Evolutionary conservation across 2,888 invertebrate species (phyloP), one percentile per base, ranked within the genome.

Genomic region (Dromius quadrimaculatus): DNA sequence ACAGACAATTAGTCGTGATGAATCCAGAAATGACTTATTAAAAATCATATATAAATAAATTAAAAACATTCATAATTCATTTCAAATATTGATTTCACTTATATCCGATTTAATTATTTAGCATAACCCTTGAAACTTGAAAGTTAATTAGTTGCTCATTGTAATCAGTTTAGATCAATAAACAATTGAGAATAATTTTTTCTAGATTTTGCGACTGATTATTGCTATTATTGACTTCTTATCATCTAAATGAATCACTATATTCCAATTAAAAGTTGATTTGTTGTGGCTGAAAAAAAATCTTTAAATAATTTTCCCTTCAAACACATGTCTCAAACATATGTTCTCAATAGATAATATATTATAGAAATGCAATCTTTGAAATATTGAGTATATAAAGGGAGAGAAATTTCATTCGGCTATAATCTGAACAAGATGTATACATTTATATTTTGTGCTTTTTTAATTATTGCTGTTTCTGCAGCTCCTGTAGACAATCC

Each of bases 321-420:
- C n/a, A n/a, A n/a, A 3, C 20, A 23, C 5, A 11, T 4, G n/a
- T 22, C 20, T 19, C n/a, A 9, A 8, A 23, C 11, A 47, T 8
- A 15, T 28, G 11, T 54, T 28, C 6, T 15, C 6, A 9, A 54
- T 0, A 9, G 50, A 54, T 54, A 54, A 50, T 23, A 28, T 28
- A 2, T 4, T 28, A 54, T 28, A 54, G 28, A 54, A 54, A 28
- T 50, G 50, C 11, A 28, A 54, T 54, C 50, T n/a, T n/a, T n/a
- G 23, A 8, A 28, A 15, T 4, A 32, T 28, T 54, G 28, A 28
- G 15, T 54, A 54, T 54, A 54, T 54, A 54, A 54, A 54, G 28
- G 15, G 8, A 54, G 5, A 28, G 2, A 13, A 54, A 13, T 23
- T 15, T n/a, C n/a, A n/a, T n/a, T 11, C 1, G 15, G 15, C 28